Evolutionary conservation across 1,140 invertebrate species (phyloP), one percentile per base, ranked within the genome.

Genomic region (Drosophila leontia): DNA sequence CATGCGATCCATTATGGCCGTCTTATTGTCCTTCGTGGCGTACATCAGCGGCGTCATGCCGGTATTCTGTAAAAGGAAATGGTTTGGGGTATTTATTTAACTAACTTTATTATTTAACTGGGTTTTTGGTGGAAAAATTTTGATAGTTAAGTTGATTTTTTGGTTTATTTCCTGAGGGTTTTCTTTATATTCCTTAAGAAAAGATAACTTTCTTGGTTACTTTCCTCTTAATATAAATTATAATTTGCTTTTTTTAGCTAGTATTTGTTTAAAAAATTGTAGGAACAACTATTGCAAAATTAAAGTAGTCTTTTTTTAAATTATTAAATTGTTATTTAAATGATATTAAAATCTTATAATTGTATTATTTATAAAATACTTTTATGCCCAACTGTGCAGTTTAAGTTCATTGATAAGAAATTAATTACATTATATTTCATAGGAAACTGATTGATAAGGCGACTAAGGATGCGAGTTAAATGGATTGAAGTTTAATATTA

Each of bases 31-130:
- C 93, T 98, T 98, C 0, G 98, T 97, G 1, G 97, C 98, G 87
- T 97, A 97, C 98, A 99, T 99, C 71, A 99, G 93, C 4, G 98
- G 97, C 55, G 98, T 99, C 96, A 98, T 97, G 47, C 97, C 98
- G 41, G 96, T 98, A 37, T 95, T 95, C 98, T 98, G 94, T 69
- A 94, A 94, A 8, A 23, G 8, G 35, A 68, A 41, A 17, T 39
- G 13, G 19, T 34, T 8, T 56, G 12, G 12, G n/a, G 23, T 23
- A 45, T 55, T 34, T 12, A 35, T n/a, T 61, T 9, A 32, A 19
- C 0, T n/a, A 13, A 51, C 0, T 51, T 17, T 34, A 13, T 9
- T 44, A 11, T 17, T 58, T 8, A 57, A 42, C 1, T 34, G 3
- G 13, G 15, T n/a, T 5, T 5, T 61, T 56, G 7, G 6, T 2